Base-by-base conservation (phyloP, 2,113 vertebrate species). In the Amblyopsis rosae region DNA sequence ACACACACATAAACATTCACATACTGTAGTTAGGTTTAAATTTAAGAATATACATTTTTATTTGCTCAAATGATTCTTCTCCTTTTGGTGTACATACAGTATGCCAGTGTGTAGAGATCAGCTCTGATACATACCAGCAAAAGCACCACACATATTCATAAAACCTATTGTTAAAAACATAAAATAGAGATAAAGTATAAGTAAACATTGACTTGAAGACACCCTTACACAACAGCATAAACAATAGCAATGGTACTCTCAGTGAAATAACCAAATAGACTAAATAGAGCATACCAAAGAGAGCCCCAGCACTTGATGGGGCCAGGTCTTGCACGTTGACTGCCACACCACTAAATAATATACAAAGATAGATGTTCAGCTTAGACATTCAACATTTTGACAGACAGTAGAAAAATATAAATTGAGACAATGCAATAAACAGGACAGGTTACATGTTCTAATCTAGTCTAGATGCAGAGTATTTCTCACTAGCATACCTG, bases 241-340 rank as follows among this genome's bases (percentile, higher is more conserved):
- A 47, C 3, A 59, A 35, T 3, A 63, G 7, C 58, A 53, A 45
- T 49, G 1, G 62, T 11, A 15, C 64, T 53, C 45, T 9, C 9
- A 11, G 6, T 48, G 10, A 35, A 15, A 35, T 6, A 65, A 26
- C 11, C 12, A n/a, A 16, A 54, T 15, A 54, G 5, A 54, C 12
- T 8, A 8, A 54, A n/a, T n/a, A 16, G 53, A 16, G 81, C 94
- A 94, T 73, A 98, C 96, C 96, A 8, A 89, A 98, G 12, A 98
- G 86, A 0, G 95, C 87, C 0, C 96, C 96, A 1, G 96, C 95
- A 16, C 95, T 95, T 0, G 95, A 95, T 0, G 96, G 96, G 1
- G 95, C 93, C 71, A 98, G 89, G 60, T 98, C 96, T 68, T 98
- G 96, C 0, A 98, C 94, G 0, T 98, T 97, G 0, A 97, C 93